Evolutionary conservation across 2,113 vertebrate genomes (phyloP).

Genomic region (Struthio camelus): DNA sequence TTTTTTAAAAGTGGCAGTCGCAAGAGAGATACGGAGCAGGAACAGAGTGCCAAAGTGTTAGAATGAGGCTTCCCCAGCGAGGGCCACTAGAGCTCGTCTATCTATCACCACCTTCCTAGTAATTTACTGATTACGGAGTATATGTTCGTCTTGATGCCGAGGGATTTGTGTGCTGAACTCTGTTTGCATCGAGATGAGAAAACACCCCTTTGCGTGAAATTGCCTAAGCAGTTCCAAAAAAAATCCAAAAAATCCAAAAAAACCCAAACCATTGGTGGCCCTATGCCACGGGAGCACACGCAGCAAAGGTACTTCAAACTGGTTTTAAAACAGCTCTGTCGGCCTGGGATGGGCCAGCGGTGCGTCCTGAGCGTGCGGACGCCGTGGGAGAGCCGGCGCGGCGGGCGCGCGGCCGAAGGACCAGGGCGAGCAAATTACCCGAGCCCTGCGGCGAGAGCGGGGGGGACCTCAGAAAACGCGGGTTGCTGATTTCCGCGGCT

Average conservation of each 20-base stretch:
- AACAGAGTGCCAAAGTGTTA: slow-evolving; percentile 73
- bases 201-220: neutral
- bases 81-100: neutral
- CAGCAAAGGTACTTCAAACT: neutral
- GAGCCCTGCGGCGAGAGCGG: neutral
- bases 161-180: neutral
- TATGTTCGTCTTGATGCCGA: neutral
- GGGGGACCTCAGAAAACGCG: too few relatives aligned
- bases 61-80: slow-evolving; percentile 67
- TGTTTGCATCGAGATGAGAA: neutral
- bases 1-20: slow-evolving; percentile 88
- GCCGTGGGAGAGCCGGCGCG: neutral
- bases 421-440: too few relatives aligned
- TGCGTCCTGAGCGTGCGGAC: neutral
- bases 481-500: neutral
- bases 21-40: slow-evolving; percentile 67
- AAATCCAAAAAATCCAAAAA: neutral
- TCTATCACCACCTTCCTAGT: neutral
- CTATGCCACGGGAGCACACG: neutral
- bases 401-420: neutral
- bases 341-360: neutral
- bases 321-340: neutral
- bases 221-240: neutral
- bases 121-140: neutral
- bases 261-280: neutral